Evolutionary conservation across 2,797 vertebrate species (phyloP), one percentile per base, ranked within the genome.

Genomic region (Sarcophilus harrisii): DNA sequence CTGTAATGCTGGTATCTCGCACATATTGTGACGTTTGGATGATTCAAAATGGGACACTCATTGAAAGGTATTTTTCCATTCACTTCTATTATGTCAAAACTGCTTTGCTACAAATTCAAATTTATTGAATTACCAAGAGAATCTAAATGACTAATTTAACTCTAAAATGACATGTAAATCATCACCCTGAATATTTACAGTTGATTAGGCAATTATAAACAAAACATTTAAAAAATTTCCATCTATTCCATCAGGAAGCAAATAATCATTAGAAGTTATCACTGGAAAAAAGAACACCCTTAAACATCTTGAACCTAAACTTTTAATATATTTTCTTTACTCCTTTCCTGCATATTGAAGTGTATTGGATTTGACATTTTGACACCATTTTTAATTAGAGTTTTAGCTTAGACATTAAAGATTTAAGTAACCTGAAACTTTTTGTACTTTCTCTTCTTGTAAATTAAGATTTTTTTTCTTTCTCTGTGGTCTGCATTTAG

Each of bases 11-110:
- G 97, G 99, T 99, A 94, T 98, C 99, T 95, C 99, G 99, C 96
- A 99, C 99, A 5, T 99, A 99, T 95, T 99, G 99, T 98, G 99
- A 99, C 58, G 99, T 99, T 90, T 99, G 99, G 99, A 99, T 99
- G 99, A 99, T 99, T 99, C 99, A 99, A 96, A 99, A 99, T 91
- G 99, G 99, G 94, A 99, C 99, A 93, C 99, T 99, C 98, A 99
- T 99, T 97, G 99, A 99, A 99, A 99, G 99, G 99, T 99, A 98
- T 92, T 91, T 94, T 28, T 94, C 30, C 16, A 16, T 96, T 97
- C 55, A 91, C 57, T 95, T 91, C 90, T 62, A 1, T 93, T 97
- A 57, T 95, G 14, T 96, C 27, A 93, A 91, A 94, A 58, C 32
- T 96, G 45, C 95, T 93, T 9, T 96, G 45, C 95, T 30, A 49